Evolutionary conservation across 2,888 invertebrate species (phyloP).

Genomic region (Miltochrista miniata): DNA sequence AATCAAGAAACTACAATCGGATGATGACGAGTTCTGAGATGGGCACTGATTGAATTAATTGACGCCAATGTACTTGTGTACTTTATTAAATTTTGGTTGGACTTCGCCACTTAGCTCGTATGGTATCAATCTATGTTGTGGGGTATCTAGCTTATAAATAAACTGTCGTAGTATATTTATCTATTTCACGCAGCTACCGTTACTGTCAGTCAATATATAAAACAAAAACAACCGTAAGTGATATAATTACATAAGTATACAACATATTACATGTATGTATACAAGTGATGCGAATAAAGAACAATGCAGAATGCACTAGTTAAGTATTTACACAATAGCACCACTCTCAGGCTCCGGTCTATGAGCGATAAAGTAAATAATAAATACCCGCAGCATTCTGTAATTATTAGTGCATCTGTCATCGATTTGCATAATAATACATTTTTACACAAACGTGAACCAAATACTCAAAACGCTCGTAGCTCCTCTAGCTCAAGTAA

Average conservation of each 20-base stretch:
- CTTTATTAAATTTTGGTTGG: neutral
- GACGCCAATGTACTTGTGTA: slow-evolving; percentile 5
- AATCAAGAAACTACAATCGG: slow-evolving; percentile 10
- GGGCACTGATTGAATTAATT: slow-evolving; percentile 15
- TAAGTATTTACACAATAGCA: neutral
- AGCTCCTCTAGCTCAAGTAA: too few relatives aligned
- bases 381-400: neutral
- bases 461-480: too few relatives aligned
- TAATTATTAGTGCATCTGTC: slow-evolving; percentile 10
- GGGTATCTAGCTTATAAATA: neutral
- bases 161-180: neutral
- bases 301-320: neutral
- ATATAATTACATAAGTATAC: too few relatives aligned
- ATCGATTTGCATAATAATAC: slow-evolving; percentile 22
- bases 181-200: neutral
- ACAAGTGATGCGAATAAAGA: neutral
- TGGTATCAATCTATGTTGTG: neutral
- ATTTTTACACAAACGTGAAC: slow-evolving; percentile 15
- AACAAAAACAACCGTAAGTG: too few relatives aligned
- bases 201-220: too few relatives aligned
- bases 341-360: neutral
- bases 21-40: slow-evolving; percentile 12
- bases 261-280: too few relatives aligned
- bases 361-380: neutral
- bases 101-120: neutral